Percentiles rank a stretch among this genome's conserved stretches.
phyloP scores from a whole-genome alignment of 2,888 invertebrate genomes.

The Aproaerema taeniolella region DNA sequence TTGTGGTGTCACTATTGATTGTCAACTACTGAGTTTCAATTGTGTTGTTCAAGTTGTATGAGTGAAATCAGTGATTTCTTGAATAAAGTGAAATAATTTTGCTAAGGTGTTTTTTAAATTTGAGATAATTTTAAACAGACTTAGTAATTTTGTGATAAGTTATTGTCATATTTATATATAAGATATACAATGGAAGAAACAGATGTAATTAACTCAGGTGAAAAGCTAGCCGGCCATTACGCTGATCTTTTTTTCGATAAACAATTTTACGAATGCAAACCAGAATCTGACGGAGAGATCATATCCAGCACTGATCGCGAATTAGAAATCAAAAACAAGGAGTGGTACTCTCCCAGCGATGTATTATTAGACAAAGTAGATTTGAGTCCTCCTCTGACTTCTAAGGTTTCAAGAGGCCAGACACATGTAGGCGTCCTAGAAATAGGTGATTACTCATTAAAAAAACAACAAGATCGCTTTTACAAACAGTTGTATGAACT shows the following conservation, averaged over 20 bases:
- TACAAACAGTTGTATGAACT: conserved; percentile 31
- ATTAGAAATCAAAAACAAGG: neutral
- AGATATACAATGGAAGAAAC: conserved; percentile 39
- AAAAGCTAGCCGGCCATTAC: conserved; percentile 51
- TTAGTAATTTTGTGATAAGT: too few relatives aligned
- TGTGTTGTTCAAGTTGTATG: too few relatives aligned
- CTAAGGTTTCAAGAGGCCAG: conserved; percentile 58
- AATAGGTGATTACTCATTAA: conserved; percentile 50
- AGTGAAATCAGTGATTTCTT: too few relatives aligned
- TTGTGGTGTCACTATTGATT: too few relatives aligned
- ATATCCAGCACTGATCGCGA: conserved; percentile 3
- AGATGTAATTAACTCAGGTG: conserved; percentile 32
- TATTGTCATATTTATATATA: too few relatives aligned
- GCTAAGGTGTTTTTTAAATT: too few relatives aligned
- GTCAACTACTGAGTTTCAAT: too few relatives aligned
- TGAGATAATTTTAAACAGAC: too few relatives aligned
- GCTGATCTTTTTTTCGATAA: conserved; percentile 55
- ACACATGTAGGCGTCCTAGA: conserved; percentile 60
- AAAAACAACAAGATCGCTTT: conserved; percentile 41
- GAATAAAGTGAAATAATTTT: too few relatives aligned
- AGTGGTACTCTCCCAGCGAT: conserved; percentile 67
- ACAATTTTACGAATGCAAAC: conserved; percentile 29
- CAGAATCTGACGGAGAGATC: conserved; percentile 12
- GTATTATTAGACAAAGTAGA: conserved; percentile 50
- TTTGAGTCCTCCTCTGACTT: conserved; percentile 60